These are phyloP conservation scores for Nylanderia fulva DNA, from an alignment of 1,140 invertebrate genomes.

Conservation along the genomic window DNA sequence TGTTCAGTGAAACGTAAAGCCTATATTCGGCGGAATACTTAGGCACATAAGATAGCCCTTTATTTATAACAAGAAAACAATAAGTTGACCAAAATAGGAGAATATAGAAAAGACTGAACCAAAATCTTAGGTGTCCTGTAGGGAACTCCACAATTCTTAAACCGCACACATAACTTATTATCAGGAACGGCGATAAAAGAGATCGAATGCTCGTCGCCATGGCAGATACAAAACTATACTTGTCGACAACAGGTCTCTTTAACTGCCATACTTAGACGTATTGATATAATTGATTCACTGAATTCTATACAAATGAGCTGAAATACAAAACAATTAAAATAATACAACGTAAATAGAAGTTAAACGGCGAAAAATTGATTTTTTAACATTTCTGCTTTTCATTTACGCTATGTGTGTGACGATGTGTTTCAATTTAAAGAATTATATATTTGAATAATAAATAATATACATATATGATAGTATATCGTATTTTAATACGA, in stretches of 20 bases:
- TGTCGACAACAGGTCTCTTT: neutral
- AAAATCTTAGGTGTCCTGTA: neutral
- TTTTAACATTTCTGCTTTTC: neutral
- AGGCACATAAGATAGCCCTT: neutral
- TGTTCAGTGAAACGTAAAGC: slow-evolving; percentile 1
- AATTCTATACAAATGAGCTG: neutral
- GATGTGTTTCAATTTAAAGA: neutral
- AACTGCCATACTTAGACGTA: slow-evolving; percentile 21
- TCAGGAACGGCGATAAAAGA: slow-evolving; percentile 14
- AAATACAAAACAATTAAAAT: neutral
- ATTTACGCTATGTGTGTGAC: neutral
- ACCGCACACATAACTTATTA: slow-evolving; percentile 1
- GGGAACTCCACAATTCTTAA: slow-evolving; percentile 27
- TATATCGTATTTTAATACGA: neutral
- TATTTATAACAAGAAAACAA: neutral
- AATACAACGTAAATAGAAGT: neutral
- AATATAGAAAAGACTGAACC: slow-evolving; percentile 16
- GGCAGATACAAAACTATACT: neutral
- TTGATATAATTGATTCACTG: slow-evolving; percentile 32
- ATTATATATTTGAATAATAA: slow-evolving; percentile 4
- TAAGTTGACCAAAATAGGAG: neutral
- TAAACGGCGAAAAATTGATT: neutral
- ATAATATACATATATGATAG: neutral
- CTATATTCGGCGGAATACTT: neutral
- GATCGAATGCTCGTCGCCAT: slow-evolving; percentile 6